These are phyloP conservation scores for Periparus ater DNA, from an alignment of 2,797 vertebrate species.

Conservation along the genomic window DNA sequence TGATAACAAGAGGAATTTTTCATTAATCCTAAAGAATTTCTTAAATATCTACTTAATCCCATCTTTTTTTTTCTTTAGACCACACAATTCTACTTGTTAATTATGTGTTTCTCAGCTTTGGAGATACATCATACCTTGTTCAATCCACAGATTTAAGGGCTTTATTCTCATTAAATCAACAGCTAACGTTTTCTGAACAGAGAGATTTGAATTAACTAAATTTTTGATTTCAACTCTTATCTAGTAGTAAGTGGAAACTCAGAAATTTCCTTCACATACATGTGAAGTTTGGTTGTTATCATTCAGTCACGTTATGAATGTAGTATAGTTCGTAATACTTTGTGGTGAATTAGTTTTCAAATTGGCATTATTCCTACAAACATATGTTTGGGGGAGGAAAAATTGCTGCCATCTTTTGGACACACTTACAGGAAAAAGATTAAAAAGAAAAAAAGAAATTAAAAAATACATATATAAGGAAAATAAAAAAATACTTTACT, in stretches of 20 bases:
- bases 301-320: neutral
- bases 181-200: neutral
- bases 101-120: neutral
- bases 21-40: neutral
- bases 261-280: neutral
- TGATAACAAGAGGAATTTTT: neutral
- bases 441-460: rapidly evolving
- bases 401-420: conserved; percentile 7
- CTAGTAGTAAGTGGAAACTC: neutral
- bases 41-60: neutral
- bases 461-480: rapidly evolving
- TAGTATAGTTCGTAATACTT: neutral
- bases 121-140: neutral
- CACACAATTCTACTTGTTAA: neutral
- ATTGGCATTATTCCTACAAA: neutral
- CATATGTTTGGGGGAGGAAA: neutral
- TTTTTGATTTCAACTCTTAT: neutral
- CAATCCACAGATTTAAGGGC: neutral
- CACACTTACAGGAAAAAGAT: rapidly evolving
- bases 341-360: neutral
- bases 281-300: neutral
- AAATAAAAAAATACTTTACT: neutral
- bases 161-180: neutral
- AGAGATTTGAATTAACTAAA: neutral
- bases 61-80: neutral